phyloP scores from a whole-genome alignment of 2,888 invertebrate species.

The Selenia dentaria region DNA sequence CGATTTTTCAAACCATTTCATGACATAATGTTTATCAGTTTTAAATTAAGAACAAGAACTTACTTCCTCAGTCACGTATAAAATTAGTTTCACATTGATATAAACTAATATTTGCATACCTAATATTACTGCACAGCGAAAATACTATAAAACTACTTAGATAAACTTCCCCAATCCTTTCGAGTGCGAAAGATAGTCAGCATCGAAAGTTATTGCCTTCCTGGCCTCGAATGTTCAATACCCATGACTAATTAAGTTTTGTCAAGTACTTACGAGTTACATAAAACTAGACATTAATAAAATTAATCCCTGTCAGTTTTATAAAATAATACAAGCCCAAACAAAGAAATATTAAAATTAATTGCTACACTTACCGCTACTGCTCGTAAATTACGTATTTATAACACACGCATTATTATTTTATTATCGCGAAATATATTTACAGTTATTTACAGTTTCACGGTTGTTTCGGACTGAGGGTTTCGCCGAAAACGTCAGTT shows the following conservation, averaged over 20 bases:
- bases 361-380: conserved; percentile 10
- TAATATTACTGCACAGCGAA: too few relatives aligned
- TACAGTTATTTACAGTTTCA: conserved; percentile 60
- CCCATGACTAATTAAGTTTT: conserved; percentile 14
- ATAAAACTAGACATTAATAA: conserved; percentile 16
- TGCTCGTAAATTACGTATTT: conserved; percentile 7
- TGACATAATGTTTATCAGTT: neutral
- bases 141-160: too few relatives aligned
- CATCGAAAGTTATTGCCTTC: conserved; percentile 13
- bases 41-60: too few relatives aligned
- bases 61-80: too few relatives aligned
- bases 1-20: neutral
- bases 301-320: too few relatives aligned
- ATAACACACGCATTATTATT: conserved; percentile 20
- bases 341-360: neutral
- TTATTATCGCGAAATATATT: conserved; percentile 60
- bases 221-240: conserved; percentile 2
- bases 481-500: conserved; percentile 64
- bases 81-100: too few relatives aligned
- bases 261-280: conserved; percentile 16
- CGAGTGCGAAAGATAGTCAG: neutral
- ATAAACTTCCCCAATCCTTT: neutral
- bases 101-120: too few relatives aligned
- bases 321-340: too few relatives aligned
- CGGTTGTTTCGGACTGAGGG: conserved; percentile 53